Evolutionary conservation across 1,140 invertebrate species (phyloP), one percentile per base, ranked within the genome.

Genomic region (Lamellibrachia luymesi): DNA sequence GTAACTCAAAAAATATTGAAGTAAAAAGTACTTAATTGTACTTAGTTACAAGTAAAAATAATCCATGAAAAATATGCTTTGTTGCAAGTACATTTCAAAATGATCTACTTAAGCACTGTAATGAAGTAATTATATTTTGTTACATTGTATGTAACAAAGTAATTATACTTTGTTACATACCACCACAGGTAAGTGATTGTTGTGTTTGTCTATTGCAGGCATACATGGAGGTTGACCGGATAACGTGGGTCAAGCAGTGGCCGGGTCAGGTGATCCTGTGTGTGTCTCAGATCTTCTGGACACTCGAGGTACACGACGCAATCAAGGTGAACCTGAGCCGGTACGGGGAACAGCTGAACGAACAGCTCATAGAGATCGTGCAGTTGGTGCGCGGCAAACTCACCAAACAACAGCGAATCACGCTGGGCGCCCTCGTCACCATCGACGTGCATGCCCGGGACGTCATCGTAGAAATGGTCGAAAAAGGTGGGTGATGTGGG

Each of bases 271-370:
- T 96, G 50, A 96, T 96, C 1, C 93, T 96, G 91, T 96, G 96
- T 94, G 96, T 95, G 6, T 96, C 96, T 2, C 96, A 96, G 94
- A 96, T 96, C 10, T 96, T 95, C 94, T 96, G 96, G 96, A 96
- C 96, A 1, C 93, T 93, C 25, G 96, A 96, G 92, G 95, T 96
- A 8, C 96, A 96, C 51, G 96, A 96, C 49, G 95, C 95, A 8
- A 96, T 96, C 91, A 94, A 94, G 51, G 94, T 94, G 64, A 95
- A 96, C 17, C 95, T 96, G 25, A 94, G 92, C n/a, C 95, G 96
- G 51, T 96, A 96, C 94, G 94, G 94, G 90, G 94, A 95, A 0
- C 94, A 94, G 92, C 94, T 96, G 8, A 93, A 96, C 90, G 93
- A 94, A 27, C 96, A 96, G 94, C 94, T 96, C 22, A 93, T 93